A percentile compares a stretch with the other conserved stretches of the same genome.
phyloP scores from a whole-genome alignment of 1,140 invertebrate genomes.

The Neodiprion fabricii region DNA sequence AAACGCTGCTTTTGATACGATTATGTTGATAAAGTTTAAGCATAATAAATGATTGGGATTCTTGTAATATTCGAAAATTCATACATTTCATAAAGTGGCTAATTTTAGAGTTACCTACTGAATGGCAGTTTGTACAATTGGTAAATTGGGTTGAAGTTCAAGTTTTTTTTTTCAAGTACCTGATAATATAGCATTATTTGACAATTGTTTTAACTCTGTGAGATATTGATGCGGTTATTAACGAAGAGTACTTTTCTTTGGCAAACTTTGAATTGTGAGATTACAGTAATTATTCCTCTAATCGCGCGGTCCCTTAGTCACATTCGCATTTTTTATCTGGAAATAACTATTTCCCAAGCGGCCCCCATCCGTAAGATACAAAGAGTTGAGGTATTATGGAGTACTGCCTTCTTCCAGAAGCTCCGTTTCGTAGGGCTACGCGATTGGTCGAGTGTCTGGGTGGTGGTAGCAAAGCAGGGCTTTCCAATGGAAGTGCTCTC shows the following conservation, averaged over 20 bases:
- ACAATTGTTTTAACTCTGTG: not conserved
- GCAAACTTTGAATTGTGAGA: not conserved
- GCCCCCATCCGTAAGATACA: constrained; percentile 62
- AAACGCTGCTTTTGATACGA: no score
- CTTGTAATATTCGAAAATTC: no score
- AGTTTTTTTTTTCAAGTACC: no score
- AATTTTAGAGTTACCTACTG: no score
- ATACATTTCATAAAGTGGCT: no score
- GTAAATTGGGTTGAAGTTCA: no score
- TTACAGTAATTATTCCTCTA: not conserved
- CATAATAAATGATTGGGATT: no score
- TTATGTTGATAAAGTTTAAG: no score
- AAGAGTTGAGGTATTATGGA: constrained; percentile 62
- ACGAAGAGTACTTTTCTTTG: not conserved
- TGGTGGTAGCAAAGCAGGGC: constrained; percentile 13
- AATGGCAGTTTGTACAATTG: no score
- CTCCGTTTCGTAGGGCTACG: constrained; percentile 34
- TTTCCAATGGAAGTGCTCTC: constrained; percentile 13
- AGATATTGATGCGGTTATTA: not conserved
- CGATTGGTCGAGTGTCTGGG: constrained; percentile 32
- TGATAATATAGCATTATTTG: not conserved
- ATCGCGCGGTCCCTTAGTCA: not conserved
- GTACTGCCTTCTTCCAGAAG: constrained; percentile 46
- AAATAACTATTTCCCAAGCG: constrained; percentile 48
- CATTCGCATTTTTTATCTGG: not conserved